Evolutionary conservation across 2,797 vertebrate species (phyloP).

Genomic region (Sebastes miniatus): DNA sequence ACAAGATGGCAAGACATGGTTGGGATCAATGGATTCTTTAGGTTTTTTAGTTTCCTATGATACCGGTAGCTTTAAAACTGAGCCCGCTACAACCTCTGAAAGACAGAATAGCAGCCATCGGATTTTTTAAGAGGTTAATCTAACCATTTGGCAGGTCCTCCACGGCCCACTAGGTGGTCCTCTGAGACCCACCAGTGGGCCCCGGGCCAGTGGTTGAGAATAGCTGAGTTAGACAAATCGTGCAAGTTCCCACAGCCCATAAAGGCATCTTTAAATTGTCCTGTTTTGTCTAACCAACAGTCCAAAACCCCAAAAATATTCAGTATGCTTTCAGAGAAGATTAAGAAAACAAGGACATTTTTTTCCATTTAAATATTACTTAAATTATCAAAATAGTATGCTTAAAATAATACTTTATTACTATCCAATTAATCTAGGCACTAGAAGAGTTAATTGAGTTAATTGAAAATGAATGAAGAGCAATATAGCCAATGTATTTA

Average conservation of each 20-base stretch:
- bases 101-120: no score
- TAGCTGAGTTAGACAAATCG: neutral
- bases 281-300: neutral
- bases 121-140: no score
- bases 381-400: neutral
- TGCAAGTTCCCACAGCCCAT: neutral
- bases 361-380: neutral
- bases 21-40: no score
- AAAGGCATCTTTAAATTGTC: neutral
- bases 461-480: neutral
- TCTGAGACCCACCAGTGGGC: no score
- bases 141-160: no score
- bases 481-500: neutral
- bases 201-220: no score
- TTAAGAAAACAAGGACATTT: neutral
- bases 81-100: no score
- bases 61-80: no score
- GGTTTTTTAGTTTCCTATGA: no score
- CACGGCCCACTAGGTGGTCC: no score
- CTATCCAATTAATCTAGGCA: neutral
- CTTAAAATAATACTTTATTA: neutral
- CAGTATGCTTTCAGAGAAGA: neutral
- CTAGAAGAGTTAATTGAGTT: neutral
- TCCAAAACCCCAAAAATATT: neutral
- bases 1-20: no score